A percentile compares a stretch with the other conserved stretches of the same genome.
phyloP scores from a whole-genome alignment of 2,888 invertebrate species.

The Lydus trimaculatus region DNA sequence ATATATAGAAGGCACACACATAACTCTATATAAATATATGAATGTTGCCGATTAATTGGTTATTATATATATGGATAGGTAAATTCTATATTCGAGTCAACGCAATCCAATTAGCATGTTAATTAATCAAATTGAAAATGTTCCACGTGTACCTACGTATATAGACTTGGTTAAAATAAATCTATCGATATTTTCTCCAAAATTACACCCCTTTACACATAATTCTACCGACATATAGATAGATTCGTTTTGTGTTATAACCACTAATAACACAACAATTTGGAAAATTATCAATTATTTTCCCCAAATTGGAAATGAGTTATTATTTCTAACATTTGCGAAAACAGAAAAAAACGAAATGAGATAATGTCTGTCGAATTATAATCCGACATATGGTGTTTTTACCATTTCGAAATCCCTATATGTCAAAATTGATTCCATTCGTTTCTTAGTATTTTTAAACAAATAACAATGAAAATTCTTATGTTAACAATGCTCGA shows the following conservation, averaged over 20 bases:
- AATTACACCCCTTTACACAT: neutral
- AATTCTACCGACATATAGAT: no score
- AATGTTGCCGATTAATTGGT: neutral
- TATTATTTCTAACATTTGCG: conserved; percentile 16
- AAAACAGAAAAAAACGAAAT: no score
- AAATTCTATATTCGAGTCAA: neutral
- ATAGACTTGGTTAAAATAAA: neutral
- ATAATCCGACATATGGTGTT: conserved; percentile 21
- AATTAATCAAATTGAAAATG: neutral
- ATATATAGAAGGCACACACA: neutral
- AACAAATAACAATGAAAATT: conserved; percentile 20
- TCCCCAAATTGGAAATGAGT: conserved; percentile 20
- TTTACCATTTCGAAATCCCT: neutral
- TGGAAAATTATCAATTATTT: neutral
- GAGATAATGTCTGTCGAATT: neutral
- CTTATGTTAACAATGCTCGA: neutral
- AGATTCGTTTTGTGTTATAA: neutral
- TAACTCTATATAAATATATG: neutral
- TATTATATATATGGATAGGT: neutral
- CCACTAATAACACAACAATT: neutral
- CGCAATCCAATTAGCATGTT: neutral
- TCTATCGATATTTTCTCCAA: neutral
- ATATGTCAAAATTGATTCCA: neutral
- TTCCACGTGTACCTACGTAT: neutral
- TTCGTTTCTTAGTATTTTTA: neutral